Evolutionary conservation across 2,888 invertebrate genomes (phyloP).

Genomic region (Dusona sp.): DNA sequence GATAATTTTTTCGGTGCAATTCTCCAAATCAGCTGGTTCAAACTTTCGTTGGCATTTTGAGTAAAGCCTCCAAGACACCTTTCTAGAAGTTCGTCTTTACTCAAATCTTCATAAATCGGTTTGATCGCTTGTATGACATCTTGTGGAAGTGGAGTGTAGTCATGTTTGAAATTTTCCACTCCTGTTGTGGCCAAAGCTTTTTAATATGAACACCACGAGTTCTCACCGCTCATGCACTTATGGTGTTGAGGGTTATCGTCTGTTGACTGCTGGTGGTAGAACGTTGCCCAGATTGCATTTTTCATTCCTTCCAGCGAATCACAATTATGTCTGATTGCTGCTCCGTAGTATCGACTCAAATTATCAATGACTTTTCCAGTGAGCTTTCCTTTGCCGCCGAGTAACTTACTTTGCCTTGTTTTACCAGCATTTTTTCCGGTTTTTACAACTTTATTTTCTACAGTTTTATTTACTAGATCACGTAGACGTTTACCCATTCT

Average conservation of each 20-base stretch:
- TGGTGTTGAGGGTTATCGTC: constrained; percentile 63
- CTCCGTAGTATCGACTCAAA: constrained; percentile 65
- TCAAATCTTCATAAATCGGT: too few relatives aligned
- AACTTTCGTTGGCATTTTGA: constrained; percentile 76
- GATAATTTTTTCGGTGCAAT: constrained; percentile 71
- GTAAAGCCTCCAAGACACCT: constrained; percentile 71
- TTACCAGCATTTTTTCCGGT: too few relatives aligned
- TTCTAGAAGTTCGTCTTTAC: constrained; percentile 73
- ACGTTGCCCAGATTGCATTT: constrained; percentile 66
- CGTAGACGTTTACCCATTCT: too few relatives aligned
- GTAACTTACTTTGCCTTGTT: too few relatives aligned
- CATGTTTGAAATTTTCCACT: constrained; percentile 69
- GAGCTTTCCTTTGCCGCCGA: too few relatives aligned
- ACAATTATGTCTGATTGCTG: constrained; percentile 61
- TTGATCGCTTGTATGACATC: constrained; percentile 73
- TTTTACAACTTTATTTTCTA: too few relatives aligned
- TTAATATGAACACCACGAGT: constrained; percentile 64
- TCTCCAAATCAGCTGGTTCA: constrained; percentile 77
- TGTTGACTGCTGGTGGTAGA: constrained; percentile 61
- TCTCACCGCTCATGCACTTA: constrained; percentile 61
- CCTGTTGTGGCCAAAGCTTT: constrained; percentile 60
- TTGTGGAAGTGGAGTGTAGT: constrained; percentile 71
- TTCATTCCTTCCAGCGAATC: constrained; percentile 57
- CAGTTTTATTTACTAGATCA: too few relatives aligned
- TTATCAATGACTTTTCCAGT: too few relatives aligned